Evolutionary conservation across 2,113 vertebrate genomes (phyloP).

Genomic region (Chinchilla lanigera): DNA sequence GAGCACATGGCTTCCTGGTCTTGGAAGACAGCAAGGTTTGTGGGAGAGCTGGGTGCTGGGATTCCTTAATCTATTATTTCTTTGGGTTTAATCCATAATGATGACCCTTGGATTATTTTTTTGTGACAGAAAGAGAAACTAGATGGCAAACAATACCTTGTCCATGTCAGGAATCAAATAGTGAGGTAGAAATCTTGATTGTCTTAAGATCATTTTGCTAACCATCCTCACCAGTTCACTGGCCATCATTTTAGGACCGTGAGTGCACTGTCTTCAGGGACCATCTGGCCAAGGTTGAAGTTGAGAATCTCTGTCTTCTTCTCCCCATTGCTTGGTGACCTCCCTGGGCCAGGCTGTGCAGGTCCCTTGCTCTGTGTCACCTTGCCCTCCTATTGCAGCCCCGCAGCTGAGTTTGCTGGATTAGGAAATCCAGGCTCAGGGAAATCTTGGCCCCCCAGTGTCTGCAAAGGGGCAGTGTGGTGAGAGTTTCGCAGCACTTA

Average conservation of each 20-base stretch:
- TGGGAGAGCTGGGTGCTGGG: fast-evolving
- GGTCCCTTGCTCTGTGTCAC: background rate
- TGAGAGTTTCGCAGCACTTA: background rate
- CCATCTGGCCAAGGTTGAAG: background rate
- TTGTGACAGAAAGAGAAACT: background rate
- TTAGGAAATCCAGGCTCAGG: background rate
- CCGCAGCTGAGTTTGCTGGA: background rate
- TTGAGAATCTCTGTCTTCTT: background rate
- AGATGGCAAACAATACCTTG: background rate
- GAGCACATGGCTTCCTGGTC: background rate
- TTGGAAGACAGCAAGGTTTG: background rate
- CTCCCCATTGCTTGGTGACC: background rate
- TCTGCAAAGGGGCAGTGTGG: background rate
- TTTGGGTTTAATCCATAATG: background rate
- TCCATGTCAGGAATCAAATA: background rate
- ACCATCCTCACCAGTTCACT: background rate
- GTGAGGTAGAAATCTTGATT: background rate
- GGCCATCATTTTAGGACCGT: background rate
- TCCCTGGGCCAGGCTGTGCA: background rate
- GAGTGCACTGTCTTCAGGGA: background rate
- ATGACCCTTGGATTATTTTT: background rate
- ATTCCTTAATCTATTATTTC: background rate
- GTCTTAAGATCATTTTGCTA: background rate
- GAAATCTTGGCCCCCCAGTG: too few relatives aligned
- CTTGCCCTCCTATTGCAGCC: background rate